Percentiles rank a stretch among this genome's conserved stretches.
Conservation (phyloP, 2,888 invertebrate genomes). For the Drosophila koepferae region DNA sequence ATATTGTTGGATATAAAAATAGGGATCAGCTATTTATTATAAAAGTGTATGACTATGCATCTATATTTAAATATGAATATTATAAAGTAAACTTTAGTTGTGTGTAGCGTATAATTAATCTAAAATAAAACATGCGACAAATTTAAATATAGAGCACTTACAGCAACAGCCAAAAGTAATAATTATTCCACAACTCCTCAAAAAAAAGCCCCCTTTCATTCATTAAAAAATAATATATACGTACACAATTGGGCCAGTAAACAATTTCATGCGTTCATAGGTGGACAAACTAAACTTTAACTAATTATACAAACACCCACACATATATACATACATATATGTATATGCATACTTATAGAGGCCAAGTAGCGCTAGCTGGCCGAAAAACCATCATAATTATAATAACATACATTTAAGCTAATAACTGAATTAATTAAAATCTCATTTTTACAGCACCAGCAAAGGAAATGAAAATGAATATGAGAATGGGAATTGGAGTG, state of each 20-base stretch:
- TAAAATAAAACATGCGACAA: neutral
- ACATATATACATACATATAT: neutral
- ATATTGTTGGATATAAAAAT: too few species aligned
- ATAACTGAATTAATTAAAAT: constrained; percentile 80
- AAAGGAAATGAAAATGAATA: constrained; percentile 37
- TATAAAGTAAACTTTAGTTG: neutral
- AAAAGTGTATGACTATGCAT: neutral
- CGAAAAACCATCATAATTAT: constrained; percentile 54
- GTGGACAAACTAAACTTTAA: constrained; percentile 9
- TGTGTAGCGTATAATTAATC: neutral
- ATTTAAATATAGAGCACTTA: constrained; percentile 15
- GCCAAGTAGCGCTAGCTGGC: constrained; percentile 20
- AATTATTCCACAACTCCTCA: constrained; percentile 3
- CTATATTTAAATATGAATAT: neutral
- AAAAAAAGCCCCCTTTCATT: constrained; percentile 7
- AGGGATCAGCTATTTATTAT: neutral
- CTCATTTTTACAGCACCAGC: constrained; percentile 64
- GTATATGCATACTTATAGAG: neutral
- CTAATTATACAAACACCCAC: constrained; percentile 20
- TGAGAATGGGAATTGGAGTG: constrained; percentile 18
- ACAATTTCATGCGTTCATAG: constrained; percentile 41
- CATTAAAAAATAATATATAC: constrained; percentile 25
- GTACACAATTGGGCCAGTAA: constrained; percentile 22
- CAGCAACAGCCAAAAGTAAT: neutral
- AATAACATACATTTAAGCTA: constrained; percentile 77